Base-by-base conservation (phyloP, 1,140 invertebrate species). In the Thaumetopoea pityocampa region DNA sequence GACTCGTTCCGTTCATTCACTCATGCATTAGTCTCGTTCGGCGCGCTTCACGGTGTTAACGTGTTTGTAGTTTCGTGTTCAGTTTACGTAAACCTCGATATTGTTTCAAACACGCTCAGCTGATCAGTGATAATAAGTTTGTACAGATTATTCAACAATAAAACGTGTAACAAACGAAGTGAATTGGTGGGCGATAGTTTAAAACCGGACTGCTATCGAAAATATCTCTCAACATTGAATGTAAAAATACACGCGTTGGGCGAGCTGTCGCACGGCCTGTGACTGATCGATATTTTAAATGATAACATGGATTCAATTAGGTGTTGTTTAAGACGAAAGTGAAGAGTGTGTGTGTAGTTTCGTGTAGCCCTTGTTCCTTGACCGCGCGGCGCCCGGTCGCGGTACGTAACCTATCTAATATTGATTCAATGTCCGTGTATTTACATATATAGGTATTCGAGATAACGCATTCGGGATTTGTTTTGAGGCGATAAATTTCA, bases 271-370 rank as follows among this genome's bases (percentile, higher is more conserved):
- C 56, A 54, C 77, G 60, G 65, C 72, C 67, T 83, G 74, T 79
- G 73, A 78, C 77, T 77, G 77, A 80, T 83, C 76, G 74, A 83
- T 83, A 83, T 72, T 77, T 78, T 79, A 79, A 82, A 80, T 83
- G 76, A 83, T 83, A 83, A 83, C 73, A 83, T 83, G 79, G 64
- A 73, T 83, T 80, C 67, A 80, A 80, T 79, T 69, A 80, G 52
- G 63, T 76, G 68, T 65, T 59, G 45, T 70, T 71, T 65, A 54
- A 68, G 70, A 70, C 62, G 66, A 69, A 61, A 53, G 67, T 79
- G 73, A 69, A 67, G 58, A 62, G 47, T 65, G 62, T 64, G 52
- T 55, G 59, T 66, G 57, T 62, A 55, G 47, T 67, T 68, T 45
- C 49, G 47, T 55, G 46, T 26, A 26, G 11, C 5, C 42, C 7